These are phyloP conservation scores for Nothobranchius kuhntae DNA, from an alignment of 2,113 vertebrate genomes.

Conservation along the genomic window DNA sequence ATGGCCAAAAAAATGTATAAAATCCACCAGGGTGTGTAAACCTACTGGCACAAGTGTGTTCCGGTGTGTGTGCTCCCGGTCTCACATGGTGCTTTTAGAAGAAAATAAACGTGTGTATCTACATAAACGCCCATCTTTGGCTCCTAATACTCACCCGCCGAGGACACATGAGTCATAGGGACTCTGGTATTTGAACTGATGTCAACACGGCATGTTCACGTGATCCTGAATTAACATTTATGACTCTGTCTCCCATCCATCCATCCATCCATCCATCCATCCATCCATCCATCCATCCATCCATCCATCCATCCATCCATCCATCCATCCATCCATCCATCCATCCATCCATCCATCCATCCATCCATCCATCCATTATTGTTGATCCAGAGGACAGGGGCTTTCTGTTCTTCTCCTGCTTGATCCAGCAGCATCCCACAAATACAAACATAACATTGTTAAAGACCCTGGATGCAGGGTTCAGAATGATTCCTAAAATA, in stretches of 20 bases:
- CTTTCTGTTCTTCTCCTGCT: too few species aligned
- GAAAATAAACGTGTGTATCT: slow-evolving; percentile 6
- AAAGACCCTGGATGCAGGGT: neutral
- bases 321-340: too few species aligned
- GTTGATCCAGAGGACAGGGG: too few species aligned
- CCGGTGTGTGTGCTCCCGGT: neutral
- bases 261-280: neutral
- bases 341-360: too few species aligned
- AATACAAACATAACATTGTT: too few species aligned
- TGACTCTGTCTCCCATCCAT: slow-evolving; percentile 20
- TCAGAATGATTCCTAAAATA: slow-evolving; percentile 1
- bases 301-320: too few species aligned
- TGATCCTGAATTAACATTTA: slow-evolving; percentile 46
- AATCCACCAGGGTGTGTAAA: too few species aligned
- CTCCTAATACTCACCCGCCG: slow-evolving; percentile 44
- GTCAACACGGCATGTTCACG: slow-evolving; percentile 70
- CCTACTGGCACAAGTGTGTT: too few species aligned
- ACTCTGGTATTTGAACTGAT: slow-evolving; percentile 70
- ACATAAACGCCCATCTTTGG: slow-evolving; percentile 5
- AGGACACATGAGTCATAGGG: slow-evolving; percentile 65
- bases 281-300: slow-evolving; percentile 4
- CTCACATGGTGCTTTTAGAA: neutral
- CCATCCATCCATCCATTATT: too few species aligned
- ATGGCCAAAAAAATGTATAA: too few species aligned
- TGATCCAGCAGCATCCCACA: neutral